Base-by-base conservation (phyloP, 2,888 invertebrate species). In the Philaethria dido region DNA sequence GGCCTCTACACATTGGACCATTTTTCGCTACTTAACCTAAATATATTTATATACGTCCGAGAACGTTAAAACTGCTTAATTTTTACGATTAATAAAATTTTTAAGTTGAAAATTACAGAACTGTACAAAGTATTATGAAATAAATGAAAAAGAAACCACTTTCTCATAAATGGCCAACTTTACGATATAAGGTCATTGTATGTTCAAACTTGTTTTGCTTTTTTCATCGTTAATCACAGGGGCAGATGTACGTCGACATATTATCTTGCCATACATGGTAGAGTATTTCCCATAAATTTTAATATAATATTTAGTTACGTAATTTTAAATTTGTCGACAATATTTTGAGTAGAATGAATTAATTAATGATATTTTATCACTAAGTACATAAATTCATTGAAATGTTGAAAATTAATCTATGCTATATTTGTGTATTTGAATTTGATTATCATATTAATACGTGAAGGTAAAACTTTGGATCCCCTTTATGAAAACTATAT, bases 171-270 rank as follows among this genome's bases (percentile, higher is more conserved):
- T 65, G 65, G 68, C 29, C 44, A 66, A 68, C 52, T 61, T 45
- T 62, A 39, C 50, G 61, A 57, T 68, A 57, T 68, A 68, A 68
- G 70, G 68, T 42, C 61, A 39, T 42, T 47, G 47, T 62, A 63
- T 61, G 55, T 47, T 63, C 29, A 63, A 68, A 70, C 70, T 70
- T 60, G 68, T 68, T 66, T 61, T 20, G 22, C 44, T 66, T 70
- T 65, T 70, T 66, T 66, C 48, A 61, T 50, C 62, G 70, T 70
- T 70, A 70, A 70, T 70, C 69, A 70, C 59, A 68, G 60, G 50
- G 48, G 68, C 60, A 61, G 70, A 70, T 68, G 68, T 47, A 47
- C 64, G 29, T 48, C 29, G n/a, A 52, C 50, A 52, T 52, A 29
- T 5, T 33, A 18, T 6, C 6, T 45, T 36, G 20, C 68, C 68